A percentile compares a stretch with the other conserved stretches of the same genome.
Evolutionary conservation across 2,888 invertebrate species (phyloP).

Genomic region (Laothoe populi): DNA sequence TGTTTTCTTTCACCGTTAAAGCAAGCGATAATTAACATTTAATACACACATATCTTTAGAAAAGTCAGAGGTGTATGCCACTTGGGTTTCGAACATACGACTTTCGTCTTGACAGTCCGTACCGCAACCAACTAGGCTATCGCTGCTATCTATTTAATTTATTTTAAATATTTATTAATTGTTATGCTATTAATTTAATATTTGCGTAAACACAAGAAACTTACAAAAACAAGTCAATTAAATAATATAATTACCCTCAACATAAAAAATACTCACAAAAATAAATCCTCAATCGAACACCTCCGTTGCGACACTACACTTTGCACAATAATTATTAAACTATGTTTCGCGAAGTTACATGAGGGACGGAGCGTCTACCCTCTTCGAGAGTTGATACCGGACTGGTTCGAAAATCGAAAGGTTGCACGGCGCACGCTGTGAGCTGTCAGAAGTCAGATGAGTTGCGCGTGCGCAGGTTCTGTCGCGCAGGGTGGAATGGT

Average conservation of each 20-base stretch:
- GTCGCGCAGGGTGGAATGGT: neutral
- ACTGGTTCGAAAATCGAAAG: neutral
- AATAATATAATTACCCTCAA: neutral
- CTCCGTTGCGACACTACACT: slow-evolving; percentile 7
- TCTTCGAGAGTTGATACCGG: neutral
- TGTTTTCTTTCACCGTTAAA: too few species aligned
- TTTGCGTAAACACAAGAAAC: too few species aligned
- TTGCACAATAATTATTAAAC: slow-evolving; percentile 8
- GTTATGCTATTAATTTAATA: too few species aligned
- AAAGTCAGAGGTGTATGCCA: too few species aligned
- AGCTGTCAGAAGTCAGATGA: slow-evolving; percentile 3
- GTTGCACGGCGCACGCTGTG: too few species aligned
- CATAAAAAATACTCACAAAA: slow-evolving; percentile 1
- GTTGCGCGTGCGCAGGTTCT: slow-evolving; percentile 21
- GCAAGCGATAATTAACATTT: too few species aligned
- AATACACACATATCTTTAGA: too few species aligned
- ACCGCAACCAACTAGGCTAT: too few species aligned
- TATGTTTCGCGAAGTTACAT: neutral
- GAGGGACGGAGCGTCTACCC: neutral
- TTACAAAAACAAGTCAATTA: neutral
- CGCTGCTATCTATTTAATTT: too few species aligned
- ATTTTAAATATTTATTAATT: too few species aligned
- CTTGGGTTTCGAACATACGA: too few species aligned
- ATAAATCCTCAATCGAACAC: neutral
- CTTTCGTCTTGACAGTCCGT: too few species aligned